A percentile compares a stretch with the other conserved stretches of the same genome.
These are phyloP conservation scores for Hypsibius dujardini DNA, from an alignment of 1,140 invertebrate species.

Conservation along the genomic window DNA sequence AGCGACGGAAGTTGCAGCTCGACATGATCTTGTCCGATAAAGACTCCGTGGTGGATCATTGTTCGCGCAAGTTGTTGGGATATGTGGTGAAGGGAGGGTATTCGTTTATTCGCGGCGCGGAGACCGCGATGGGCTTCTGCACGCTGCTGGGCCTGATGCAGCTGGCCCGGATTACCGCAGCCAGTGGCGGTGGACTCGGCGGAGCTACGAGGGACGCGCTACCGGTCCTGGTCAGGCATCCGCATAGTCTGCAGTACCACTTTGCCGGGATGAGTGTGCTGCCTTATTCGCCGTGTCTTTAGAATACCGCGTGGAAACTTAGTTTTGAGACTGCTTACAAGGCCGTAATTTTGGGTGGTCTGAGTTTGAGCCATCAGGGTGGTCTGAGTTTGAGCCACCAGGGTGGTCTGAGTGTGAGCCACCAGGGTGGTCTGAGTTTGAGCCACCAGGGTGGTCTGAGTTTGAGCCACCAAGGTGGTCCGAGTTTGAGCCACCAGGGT, in stretches of 20 bases:
- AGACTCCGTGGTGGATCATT: constrained; percentile 20
- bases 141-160: constrained; percentile 24
- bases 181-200: background rate
- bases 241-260: constrained; percentile 28
- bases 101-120: constrained; percentile 38
- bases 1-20: constrained; percentile 39
- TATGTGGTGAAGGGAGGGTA: constrained; percentile 50
- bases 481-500: too few species aligned
- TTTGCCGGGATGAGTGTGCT: constrained; percentile 24
- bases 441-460: too few species aligned
- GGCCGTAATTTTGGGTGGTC: too few species aligned
- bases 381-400: too few species aligned
- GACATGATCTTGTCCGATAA: constrained; percentile 24
- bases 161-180: background rate
- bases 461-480: too few species aligned
- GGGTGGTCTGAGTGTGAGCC: too few species aligned
- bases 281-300: too few species aligned
- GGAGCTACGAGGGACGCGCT: background rate
- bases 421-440: too few species aligned
- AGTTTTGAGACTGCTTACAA: too few species aligned
- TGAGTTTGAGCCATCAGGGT: too few species aligned
- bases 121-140: constrained; percentile 28
- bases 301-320: too few species aligned
- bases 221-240: constrained; percentile 27
- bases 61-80: constrained; percentile 46